Conservation (phyloP, 1,140 invertebrate genomes). For the Hyles vespertilio region DNA sequence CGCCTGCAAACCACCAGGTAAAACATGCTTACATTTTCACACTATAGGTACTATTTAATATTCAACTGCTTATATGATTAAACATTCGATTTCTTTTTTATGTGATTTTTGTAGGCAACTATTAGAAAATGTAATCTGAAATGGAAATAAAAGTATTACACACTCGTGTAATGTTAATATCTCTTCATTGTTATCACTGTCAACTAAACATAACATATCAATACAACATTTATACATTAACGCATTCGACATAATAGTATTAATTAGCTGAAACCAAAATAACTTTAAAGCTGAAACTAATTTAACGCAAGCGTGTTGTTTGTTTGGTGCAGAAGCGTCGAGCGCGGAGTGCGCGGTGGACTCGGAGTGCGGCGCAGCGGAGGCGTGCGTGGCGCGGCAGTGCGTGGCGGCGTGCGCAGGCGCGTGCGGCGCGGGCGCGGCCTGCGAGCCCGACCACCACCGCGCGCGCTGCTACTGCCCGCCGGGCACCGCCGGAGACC, state of each 20-base stretch:
- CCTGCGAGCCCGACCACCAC: constrained; percentile 84
- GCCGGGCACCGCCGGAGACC: constrained; percentile 90
- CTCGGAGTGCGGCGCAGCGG: constrained; percentile 83
- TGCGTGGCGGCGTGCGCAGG: constrained; percentile 89
- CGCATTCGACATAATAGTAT: too few species aligned
- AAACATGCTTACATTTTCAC: background rate
- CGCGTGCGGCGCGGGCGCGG: constrained; percentile 86
- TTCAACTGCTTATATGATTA: too few species aligned
- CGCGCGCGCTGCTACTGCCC: constrained; percentile 89
- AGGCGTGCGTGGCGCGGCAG: constrained; percentile 85
- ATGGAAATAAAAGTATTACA: too few species aligned
- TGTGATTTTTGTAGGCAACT: too few species aligned
- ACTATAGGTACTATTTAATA: too few species aligned
- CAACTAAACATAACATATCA: too few species aligned
- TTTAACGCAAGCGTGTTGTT: background rate
- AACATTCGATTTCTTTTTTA: too few species aligned
- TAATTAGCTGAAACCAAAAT: background rate
- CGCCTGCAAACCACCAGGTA: constrained; percentile 83
- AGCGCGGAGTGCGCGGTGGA: constrained; percentile 83
- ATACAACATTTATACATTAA: too few species aligned
- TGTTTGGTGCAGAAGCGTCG: constrained; percentile 45
- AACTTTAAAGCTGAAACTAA: background rate
- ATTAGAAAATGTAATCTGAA: too few species aligned
- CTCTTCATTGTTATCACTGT: too few species aligned
- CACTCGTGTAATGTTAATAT: too few species aligned